Conservation (phyloP, 92 coral and sea anemone genomes). For the Porites divaricata region DNA sequence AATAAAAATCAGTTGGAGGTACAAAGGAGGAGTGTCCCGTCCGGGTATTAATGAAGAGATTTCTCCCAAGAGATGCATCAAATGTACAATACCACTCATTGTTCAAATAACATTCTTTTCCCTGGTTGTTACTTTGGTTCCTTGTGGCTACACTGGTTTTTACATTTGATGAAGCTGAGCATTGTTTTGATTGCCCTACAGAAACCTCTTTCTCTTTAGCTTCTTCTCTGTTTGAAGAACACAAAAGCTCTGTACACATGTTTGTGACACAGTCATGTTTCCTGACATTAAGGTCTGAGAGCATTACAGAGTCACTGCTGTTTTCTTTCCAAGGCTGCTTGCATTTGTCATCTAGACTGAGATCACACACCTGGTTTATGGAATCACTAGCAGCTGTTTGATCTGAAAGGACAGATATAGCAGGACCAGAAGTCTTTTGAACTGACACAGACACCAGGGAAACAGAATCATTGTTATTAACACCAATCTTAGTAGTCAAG, state of each 20-base stretch:
- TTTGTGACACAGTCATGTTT: background rate
- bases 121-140: background rate
- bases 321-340: background rate
- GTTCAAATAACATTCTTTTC: background rate
- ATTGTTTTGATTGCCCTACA: background rate
- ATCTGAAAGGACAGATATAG: background rate
- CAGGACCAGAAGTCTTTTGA: background rate
- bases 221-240: no score
- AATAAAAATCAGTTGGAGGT: slow-evolving; percentile 43
- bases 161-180: background rate
- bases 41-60: slow-evolving; percentile 72
- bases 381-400: background rate
- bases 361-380: background rate
- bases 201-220: background rate
- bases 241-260: background rate
- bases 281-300: background rate
- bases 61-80: slow-evolving; percentile 59
- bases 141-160: background rate
- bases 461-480: background rate
- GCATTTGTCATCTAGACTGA: background rate
- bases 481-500: background rate
- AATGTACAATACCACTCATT: slow-evolving; percentile 77
- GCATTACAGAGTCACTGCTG: background rate
- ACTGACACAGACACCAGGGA: background rate
- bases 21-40: slow-evolving; percentile 86